Conservation (phyloP, 53 echinoderm and acorn worm genomes). For the Apostichopus leukothele region DNA sequence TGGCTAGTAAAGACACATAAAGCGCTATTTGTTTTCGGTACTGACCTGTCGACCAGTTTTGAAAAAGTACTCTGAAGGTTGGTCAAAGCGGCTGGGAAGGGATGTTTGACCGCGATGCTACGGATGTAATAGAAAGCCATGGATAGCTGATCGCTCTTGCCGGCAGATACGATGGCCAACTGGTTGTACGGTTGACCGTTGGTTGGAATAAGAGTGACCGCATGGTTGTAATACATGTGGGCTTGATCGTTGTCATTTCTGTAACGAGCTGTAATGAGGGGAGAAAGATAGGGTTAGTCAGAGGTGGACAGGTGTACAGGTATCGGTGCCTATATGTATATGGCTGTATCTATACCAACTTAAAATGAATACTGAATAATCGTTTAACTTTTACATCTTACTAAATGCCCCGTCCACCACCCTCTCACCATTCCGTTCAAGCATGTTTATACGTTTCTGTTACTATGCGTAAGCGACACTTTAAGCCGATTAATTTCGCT, state of each 20-base stretch:
- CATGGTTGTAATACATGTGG: constrained; percentile 95
- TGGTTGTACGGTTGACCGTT: constrained; percentile 99
- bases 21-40: neutral
- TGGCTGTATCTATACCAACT: too few species aligned
- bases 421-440: too few species aligned
- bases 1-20: neutral
- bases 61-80: constrained; percentile 97
- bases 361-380: too few species aligned
- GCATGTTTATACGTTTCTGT: too few species aligned
- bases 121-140: constrained; percentile 99
- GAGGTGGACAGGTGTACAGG: too few species aligned
- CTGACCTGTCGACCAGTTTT: constrained; percentile 94
- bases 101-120: constrained; percentile 97
- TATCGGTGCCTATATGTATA: too few species aligned
- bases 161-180: constrained; percentile 94
- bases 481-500: too few species aligned
- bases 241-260: constrained; percentile 94
- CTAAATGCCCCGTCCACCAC: too few species aligned
- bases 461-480: too few species aligned
- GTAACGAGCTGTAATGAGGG: constrained; percentile 72
- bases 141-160: constrained; percentile 93
- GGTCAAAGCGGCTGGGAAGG: constrained; percentile 95
- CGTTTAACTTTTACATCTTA: too few species aligned
- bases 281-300: neutral
- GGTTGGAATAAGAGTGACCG: constrained; percentile 90